Evolutionary conservation across 2,797 vertebrate species (phyloP).

Genomic region (Aplochiton taeniatus): DNA sequence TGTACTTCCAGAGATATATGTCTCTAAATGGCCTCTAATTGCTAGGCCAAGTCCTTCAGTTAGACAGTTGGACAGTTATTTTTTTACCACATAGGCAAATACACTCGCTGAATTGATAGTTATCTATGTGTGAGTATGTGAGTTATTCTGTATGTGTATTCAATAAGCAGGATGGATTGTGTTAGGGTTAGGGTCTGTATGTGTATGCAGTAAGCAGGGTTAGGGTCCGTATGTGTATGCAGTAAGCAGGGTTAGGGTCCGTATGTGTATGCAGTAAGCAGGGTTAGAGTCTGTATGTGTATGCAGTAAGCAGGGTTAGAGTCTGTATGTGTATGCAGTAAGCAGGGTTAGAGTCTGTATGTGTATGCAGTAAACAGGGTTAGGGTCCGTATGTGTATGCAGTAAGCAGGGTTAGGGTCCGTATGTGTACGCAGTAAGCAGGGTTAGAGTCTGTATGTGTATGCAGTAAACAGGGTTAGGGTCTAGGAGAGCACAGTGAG

Average conservation of each 20-base stretch:
- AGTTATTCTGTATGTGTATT: too few relatives aligned
- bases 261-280: constrained; percentile 14
- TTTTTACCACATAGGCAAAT: too few relatives aligned
- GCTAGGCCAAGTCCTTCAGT: too few relatives aligned
- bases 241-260: background rate
- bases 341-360: constrained; percentile 51
- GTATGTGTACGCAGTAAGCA: background rate
- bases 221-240: too few relatives aligned
- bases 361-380: too few relatives aligned
- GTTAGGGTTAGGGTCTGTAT: constrained; percentile 6
- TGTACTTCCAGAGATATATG: background rate
- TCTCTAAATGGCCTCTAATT: too few relatives aligned
- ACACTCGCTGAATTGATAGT: too few relatives aligned
- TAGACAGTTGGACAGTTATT: too few relatives aligned
- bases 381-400: constrained; percentile 9
- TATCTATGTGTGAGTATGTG: too few relatives aligned
- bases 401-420: too few relatives aligned
- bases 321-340: constrained; percentile 11
- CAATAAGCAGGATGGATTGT: too few relatives aligned
- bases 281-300: constrained; percentile 51
- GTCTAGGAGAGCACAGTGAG: constrained; percentile 89
- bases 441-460: constrained; percentile 5
- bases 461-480: constrained; percentile 5
- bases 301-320: background rate
- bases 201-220: constrained; percentile 8